Percentiles rank a stretch among this genome's conserved stretches.
These are phyloP conservation scores for Limnephilus rhombicus DNA, from an alignment of 2,888 invertebrate genomes.

Conservation along the genomic window DNA sequence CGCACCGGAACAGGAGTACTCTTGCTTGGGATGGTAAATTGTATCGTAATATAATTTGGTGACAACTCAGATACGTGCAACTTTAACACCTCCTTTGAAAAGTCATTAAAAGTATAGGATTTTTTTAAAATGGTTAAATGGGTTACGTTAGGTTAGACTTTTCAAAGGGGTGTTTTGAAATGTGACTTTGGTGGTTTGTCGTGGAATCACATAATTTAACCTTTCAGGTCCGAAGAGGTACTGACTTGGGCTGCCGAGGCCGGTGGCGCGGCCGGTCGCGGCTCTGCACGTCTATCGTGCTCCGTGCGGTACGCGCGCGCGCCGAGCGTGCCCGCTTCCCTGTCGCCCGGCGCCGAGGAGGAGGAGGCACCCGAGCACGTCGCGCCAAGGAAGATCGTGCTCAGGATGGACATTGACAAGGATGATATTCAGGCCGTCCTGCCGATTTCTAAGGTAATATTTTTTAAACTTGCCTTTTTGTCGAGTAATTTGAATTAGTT, in stretches of 20 bases:
- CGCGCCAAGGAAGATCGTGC: slow-evolving; percentile 84
- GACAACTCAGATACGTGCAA: too few species aligned
- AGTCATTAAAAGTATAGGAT: too few species aligned
- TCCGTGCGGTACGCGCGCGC: slow-evolving; percentile 82
- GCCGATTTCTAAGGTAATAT: slow-evolving; percentile 92
- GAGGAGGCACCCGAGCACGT: slow-evolving; percentile 72
- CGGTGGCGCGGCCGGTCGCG: slow-evolving; percentile 87
- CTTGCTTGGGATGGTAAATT: too few species aligned
- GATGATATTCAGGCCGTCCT: slow-evolving; percentile 96
- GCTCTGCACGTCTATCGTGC: slow-evolving; percentile 91
- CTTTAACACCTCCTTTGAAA: too few species aligned
- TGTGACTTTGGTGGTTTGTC: too few species aligned
- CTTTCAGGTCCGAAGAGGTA: slow-evolving; percentile 84
- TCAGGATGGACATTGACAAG: slow-evolving; percentile 92
- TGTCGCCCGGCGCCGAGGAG: slow-evolving; percentile 69
- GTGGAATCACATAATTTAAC: not conserved
- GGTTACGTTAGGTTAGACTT: too few species aligned
- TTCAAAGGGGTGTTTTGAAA: too few species aligned
- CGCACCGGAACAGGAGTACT: too few species aligned
- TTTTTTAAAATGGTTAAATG: too few species aligned
- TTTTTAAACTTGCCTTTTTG: not conserved
- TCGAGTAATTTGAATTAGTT: too few species aligned
- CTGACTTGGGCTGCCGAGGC: slow-evolving; percentile 96
- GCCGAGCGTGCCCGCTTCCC: slow-evolving; percentile 68
- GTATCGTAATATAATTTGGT: too few species aligned